phyloP scores from a whole-genome alignment of 2,113 vertebrate genomes.

The Holacanthus passer region DNA sequence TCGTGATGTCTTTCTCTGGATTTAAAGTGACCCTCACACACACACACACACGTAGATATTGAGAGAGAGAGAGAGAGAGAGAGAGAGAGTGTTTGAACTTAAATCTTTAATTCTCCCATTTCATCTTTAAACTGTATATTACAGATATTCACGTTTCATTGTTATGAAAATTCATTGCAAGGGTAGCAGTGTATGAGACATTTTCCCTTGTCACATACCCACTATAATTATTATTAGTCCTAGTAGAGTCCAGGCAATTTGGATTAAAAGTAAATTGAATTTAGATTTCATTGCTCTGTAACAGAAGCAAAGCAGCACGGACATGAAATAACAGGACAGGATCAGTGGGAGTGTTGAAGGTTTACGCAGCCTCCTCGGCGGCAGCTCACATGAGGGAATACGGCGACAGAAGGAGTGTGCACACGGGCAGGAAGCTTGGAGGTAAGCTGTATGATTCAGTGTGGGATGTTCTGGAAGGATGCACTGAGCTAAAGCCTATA shows the following conservation, averaged over 20 bases:
- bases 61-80: neutral
- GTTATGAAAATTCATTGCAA: neutral
- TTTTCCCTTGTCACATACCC: neutral
- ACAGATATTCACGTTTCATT: neutral
- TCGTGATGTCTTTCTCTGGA: neutral
- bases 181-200: neutral
- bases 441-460: conserved; percentile 9
- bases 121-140: neutral
- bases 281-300: neutral
- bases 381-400: neutral
- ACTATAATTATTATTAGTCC: neutral
- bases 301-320: neutral
- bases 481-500: neutral
- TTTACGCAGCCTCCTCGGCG: neutral
- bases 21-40: neutral
- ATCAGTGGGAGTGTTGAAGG: neutral
- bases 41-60: neutral
- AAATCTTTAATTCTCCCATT: neutral
- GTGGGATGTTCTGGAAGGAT: conserved; percentile 9
- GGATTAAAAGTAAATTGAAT: neutral
- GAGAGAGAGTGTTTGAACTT: neutral
- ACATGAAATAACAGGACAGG: neutral
- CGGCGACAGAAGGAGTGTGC: neutral
- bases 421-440: neutral
- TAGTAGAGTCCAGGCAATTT: neutral